Evolutionary conservation across 2,888 invertebrate genomes (phyloP).

Genomic region (Ceriagrion tenellum): DNA sequence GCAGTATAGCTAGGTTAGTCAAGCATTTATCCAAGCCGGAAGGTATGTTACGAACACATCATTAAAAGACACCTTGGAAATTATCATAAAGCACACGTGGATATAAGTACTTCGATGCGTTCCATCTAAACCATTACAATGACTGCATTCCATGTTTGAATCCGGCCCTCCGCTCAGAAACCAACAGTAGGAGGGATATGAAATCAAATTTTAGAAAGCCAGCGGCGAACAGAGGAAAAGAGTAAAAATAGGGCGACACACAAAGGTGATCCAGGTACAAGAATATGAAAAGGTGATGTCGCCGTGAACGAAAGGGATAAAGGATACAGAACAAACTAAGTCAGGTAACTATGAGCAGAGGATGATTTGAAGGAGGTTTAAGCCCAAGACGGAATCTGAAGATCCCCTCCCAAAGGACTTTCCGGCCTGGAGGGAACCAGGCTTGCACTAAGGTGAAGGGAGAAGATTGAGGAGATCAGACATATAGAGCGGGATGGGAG

Average conservation of each 20-base stretch:
- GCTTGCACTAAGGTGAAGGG: not conserved
- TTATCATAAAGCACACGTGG: too few species aligned
- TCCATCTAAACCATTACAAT: too few species aligned
- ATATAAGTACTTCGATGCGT: too few species aligned
- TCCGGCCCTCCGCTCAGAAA: too few species aligned
- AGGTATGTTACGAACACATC: too few species aligned
- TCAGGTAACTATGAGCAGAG: not conserved
- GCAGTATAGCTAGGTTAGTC: too few species aligned
- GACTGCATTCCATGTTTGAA: too few species aligned
- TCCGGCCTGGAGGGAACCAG: not conserved
- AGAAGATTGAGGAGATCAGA: slow-evolving; percentile 36
- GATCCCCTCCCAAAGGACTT: not conserved
- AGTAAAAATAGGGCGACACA: not conserved
- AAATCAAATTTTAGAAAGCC: too few species aligned
- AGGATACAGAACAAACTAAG: not conserved
- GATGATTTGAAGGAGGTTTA: not conserved
- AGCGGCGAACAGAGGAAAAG: not conserved
- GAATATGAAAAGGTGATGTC: not conserved
- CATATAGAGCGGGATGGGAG: not conserved
- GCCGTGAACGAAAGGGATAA: not conserved
- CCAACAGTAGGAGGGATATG: too few species aligned
- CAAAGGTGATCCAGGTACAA: not conserved
- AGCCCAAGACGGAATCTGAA: not conserved
- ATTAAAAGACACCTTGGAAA: too few species aligned
- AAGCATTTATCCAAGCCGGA: too few species aligned